Evolutionary conservation across 2,797 vertebrate species (phyloP).

Genomic region (Lepilemur ruficaudatus): DNA sequence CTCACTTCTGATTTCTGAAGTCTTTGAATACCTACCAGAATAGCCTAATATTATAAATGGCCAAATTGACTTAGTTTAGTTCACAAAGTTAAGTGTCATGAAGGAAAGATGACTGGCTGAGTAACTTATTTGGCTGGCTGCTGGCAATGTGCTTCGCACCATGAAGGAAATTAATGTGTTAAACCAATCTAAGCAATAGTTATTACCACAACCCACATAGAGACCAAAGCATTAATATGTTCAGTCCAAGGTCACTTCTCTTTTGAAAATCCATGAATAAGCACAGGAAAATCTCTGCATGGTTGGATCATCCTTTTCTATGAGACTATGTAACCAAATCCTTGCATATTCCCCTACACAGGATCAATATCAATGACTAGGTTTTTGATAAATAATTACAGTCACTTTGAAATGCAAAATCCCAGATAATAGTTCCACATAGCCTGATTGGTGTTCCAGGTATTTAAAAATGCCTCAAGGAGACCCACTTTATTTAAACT

Average conservation of each 20-base stretch:
- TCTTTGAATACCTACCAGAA: neutral
- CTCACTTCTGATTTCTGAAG: neutral
- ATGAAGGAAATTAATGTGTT: neutral
- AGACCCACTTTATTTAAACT: neutral
- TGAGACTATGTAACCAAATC: neutral
- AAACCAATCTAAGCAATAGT: neutral
- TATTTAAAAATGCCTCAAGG: neutral
- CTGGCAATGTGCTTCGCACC: neutral
- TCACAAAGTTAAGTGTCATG: neutral
- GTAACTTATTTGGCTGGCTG: too few species aligned
- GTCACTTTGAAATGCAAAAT: neutral
- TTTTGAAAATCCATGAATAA: neutral
- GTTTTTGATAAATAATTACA: neutral
- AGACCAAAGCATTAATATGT: neutral
- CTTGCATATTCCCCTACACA: neutral
- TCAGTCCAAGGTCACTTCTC: neutral
- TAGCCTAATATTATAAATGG: neutral
- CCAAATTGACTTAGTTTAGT: neutral
- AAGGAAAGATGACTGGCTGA: too few species aligned
- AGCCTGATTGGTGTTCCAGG: neutral
- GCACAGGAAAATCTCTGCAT: neutral
- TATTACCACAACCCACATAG: neutral
- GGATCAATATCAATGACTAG: neutral
- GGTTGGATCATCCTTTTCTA: neutral
- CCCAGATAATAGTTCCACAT: neutral